Conservation (phyloP, 2,113 vertebrate genomes). For the Platichthys flesus region DNA sequence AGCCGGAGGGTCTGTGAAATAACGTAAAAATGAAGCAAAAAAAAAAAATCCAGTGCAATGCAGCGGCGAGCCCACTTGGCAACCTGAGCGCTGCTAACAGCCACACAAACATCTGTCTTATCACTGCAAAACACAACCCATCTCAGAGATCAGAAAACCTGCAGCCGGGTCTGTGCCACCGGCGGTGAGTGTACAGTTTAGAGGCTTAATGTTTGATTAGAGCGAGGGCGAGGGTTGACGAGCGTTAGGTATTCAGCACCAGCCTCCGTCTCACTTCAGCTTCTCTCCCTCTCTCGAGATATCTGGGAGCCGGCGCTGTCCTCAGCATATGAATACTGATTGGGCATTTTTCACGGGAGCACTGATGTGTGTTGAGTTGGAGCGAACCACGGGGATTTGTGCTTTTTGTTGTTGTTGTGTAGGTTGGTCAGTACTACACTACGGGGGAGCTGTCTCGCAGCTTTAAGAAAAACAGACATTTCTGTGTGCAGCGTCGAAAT, state of each 20-base stretch:
- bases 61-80: slow-evolving; percentile 57
- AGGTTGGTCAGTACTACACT: slow-evolving; percentile 49
- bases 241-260: slow-evolving; percentile 72
- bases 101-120: slow-evolving; percentile 78
- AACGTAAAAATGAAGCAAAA: slow-evolving; percentile 68
- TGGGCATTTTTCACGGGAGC: slow-evolving; percentile 70
- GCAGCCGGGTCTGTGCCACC: slow-evolving; percentile 58
- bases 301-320: slow-evolving; percentile 66
- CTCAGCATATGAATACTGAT: slow-evolving; percentile 81
- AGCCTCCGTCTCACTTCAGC: slow-evolving; percentile 69
- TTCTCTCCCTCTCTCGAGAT: slow-evolving; percentile 63
- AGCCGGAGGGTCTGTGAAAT: slow-evolving; percentile 68
- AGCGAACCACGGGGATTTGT: slow-evolving; percentile 44
- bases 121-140: slow-evolving; percentile 77
- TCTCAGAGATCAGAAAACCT: slow-evolving; percentile 73
- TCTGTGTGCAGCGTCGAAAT: slow-evolving; percentile 16
- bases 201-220: slow-evolving; percentile 76
- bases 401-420: slow-evolving; percentile 22
- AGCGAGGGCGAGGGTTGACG: slow-evolving; percentile 60
- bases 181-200: slow-evolving; percentile 67
- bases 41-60: slow-evolving; percentile 55
- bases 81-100: slow-evolving; percentile 68
- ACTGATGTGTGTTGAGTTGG: slow-evolving; percentile 60
- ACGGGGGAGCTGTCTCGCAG: slow-evolving; percentile 26
- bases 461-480: slow-evolving; percentile 44